Evolutionary conservation across 2,888 invertebrate genomes (phyloP).

Genomic region (Ecdyonurus torrentis): DNA sequence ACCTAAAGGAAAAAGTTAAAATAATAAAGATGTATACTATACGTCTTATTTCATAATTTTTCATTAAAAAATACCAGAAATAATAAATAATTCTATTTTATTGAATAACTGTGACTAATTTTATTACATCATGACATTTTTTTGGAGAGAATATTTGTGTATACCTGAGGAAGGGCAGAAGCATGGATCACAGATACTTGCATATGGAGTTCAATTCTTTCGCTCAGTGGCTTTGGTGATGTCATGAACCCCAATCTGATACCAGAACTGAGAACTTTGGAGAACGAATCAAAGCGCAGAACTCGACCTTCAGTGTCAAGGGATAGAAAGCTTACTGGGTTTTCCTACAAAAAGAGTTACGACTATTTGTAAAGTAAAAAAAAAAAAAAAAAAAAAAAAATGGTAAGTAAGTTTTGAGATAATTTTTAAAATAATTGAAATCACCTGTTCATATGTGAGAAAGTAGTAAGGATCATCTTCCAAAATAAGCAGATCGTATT

Average conservation of each 20-base stretch:
- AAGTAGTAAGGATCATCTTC: constrained; percentile 76
- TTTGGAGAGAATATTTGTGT: too few species aligned
- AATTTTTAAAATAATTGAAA: background rate
- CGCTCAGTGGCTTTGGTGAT: constrained; percentile 45
- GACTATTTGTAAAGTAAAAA: too few species aligned
- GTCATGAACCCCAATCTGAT: constrained; percentile 56
- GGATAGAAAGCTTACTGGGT: constrained; percentile 48
- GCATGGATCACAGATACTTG: constrained; percentile 50
- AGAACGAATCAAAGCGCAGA: constrained; percentile 57
- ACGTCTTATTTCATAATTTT: too few species aligned
- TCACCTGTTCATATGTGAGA: constrained; percentile 48
- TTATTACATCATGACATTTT: too few species aligned
- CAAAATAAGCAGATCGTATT: constrained; percentile 57
- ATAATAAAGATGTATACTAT: too few species aligned
- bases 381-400: background rate
- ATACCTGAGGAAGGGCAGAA: constrained; percentile 46
- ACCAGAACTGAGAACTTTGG: constrained; percentile 54
- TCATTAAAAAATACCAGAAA: too few species aligned
- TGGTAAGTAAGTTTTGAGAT: background rate
- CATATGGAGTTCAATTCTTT: constrained; percentile 47
- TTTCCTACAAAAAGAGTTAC: too few species aligned
- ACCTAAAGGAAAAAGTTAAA: too few species aligned
- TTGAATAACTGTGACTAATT: too few species aligned
- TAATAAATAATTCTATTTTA: too few species aligned
- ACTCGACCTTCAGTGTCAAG: constrained; percentile 61